Evolutionary conservation across 1,140 invertebrate species (phyloP).

Genomic region (Stegodyphus mimosarum): DNA sequence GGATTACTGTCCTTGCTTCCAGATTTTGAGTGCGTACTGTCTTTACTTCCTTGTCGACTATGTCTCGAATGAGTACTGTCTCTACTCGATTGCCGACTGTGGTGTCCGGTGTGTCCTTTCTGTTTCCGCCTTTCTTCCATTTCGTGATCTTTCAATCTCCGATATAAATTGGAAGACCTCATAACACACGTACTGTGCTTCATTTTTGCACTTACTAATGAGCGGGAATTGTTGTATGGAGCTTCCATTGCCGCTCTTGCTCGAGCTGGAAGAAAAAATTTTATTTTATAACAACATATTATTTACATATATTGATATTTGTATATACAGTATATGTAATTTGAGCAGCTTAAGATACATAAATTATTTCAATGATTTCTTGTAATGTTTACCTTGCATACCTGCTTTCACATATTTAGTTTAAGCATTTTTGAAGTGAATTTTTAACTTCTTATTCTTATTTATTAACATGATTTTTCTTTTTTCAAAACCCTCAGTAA

Average conservation of each 20-base stretch:
- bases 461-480: too few relatives aligned
- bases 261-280: slow-evolving; percentile 66
- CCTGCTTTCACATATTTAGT: too few relatives aligned
- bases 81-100: slow-evolving; percentile 47
- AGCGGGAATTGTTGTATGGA: slow-evolving; percentile 89
- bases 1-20: slow-evolving; percentile 37
- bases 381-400: too few relatives aligned
- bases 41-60: slow-evolving; percentile 54
- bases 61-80: slow-evolving; percentile 55
- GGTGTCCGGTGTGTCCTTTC: slow-evolving; percentile 40
- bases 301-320: too few relatives aligned
- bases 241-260: slow-evolving; percentile 91
- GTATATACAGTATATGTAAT: too few relatives aligned
- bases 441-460: too few relatives aligned
- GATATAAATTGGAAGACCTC: slow-evolving; percentile 85
- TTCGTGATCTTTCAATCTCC: slow-evolving; percentile 72
- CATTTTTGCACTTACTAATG: slow-evolving; percentile 87
- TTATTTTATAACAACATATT: too few relatives aligned
- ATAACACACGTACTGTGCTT: slow-evolving; percentile 95
- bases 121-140: slow-evolving; percentile 62
- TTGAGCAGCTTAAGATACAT: neutral
- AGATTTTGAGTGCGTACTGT: slow-evolving; percentile 44
- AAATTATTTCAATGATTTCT: neutral
- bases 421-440: too few relatives aligned
- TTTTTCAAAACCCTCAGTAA: too few relatives aligned